Percentiles rank a stretch among this genome's conserved stretches.
phyloP scores from a whole-genome alignment of 2,113 vertebrate species.

The Cercopithecus mona region DNA sequence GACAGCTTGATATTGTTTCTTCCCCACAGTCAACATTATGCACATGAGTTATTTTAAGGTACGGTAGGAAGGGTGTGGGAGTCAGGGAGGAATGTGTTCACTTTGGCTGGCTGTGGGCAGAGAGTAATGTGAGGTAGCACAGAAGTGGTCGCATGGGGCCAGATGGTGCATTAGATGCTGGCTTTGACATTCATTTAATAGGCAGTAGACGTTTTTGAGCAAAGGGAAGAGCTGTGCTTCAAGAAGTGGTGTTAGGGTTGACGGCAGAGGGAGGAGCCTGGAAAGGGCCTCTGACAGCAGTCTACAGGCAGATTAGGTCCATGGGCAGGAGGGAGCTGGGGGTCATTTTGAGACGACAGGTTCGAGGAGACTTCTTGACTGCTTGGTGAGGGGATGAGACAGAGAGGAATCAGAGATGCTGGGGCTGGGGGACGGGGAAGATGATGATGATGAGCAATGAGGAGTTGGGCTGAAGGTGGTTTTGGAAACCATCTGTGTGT shows the following conservation, averaged over 20 bases:
- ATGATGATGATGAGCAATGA: neutral
- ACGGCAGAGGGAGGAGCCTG: neutral
- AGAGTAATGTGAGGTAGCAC: neutral
- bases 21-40: neutral
- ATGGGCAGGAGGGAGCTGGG: neutral
- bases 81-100: neutral
- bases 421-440: neutral
- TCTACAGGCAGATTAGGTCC: neutral
- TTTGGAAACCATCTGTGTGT: neutral
- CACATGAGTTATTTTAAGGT: neutral
- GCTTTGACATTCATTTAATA: neutral
- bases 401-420: neutral
- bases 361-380: neutral
- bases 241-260: neutral
- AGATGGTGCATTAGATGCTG: neutral
- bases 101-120: neutral
- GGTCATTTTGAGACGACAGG: neutral
- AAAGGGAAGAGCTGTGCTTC: neutral
- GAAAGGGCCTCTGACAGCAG: neutral
- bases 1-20: neutral
- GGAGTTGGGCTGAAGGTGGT: neutral
- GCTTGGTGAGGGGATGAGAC: neutral
- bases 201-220: neutral
- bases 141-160: neutral
- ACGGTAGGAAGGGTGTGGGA: neutral